Percentiles rank a stretch among this genome's conserved stretches.
These are phyloP conservation scores for Onthophagus sagittarius DNA, from an alignment of 2,888 invertebrate species.

Conservation along the genomic window DNA sequence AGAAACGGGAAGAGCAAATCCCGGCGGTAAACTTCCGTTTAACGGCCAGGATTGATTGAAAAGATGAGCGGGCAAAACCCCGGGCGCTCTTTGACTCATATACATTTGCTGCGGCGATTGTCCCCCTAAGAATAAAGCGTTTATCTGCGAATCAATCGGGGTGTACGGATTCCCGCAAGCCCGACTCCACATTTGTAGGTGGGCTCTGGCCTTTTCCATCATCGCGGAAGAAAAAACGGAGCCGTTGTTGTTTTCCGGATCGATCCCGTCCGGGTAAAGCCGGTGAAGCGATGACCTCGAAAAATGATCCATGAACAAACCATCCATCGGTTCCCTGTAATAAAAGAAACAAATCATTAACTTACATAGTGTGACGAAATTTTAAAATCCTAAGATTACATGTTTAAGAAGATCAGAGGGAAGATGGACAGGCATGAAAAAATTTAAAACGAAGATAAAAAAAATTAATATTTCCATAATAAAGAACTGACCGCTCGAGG, in stretches of 20 bases:
- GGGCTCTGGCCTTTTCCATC: slow-evolving; percentile 57
- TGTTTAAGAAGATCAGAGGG: background rate
- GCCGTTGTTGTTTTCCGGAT: slow-evolving; percentile 50
- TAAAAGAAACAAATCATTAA: slow-evolving; percentile 24
- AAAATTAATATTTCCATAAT: background rate
- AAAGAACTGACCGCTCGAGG: background rate
- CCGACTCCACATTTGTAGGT: slow-evolving; percentile 54
- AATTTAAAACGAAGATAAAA: background rate
- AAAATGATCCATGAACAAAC: slow-evolving; percentile 73
- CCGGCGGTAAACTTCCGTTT: slow-evolving; percentile 46
- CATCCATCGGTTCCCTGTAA: slow-evolving; percentile 71
- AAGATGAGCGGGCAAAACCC: slow-evolving; percentile 48
- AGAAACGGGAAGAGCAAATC: slow-evolving; percentile 45
- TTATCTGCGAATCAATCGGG: slow-evolving; percentile 48
- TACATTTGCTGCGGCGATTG: slow-evolving; percentile 44
- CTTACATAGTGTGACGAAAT: background rate
- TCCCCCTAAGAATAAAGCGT: slow-evolving; percentile 44
- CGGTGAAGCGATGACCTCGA: slow-evolving; percentile 58
- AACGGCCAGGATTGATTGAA: slow-evolving; percentile 48
- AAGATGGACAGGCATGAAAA: background rate
- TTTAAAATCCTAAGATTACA: background rate
- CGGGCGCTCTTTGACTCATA: slow-evolving; percentile 40
- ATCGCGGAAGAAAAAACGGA: slow-evolving; percentile 51
- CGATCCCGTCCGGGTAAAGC: slow-evolving; percentile 55
- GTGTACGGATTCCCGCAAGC: slow-evolving; percentile 52